phyloP scores from a whole-genome alignment of 2,113 vertebrate genomes.

The Peromyscus leucopus region DNA sequence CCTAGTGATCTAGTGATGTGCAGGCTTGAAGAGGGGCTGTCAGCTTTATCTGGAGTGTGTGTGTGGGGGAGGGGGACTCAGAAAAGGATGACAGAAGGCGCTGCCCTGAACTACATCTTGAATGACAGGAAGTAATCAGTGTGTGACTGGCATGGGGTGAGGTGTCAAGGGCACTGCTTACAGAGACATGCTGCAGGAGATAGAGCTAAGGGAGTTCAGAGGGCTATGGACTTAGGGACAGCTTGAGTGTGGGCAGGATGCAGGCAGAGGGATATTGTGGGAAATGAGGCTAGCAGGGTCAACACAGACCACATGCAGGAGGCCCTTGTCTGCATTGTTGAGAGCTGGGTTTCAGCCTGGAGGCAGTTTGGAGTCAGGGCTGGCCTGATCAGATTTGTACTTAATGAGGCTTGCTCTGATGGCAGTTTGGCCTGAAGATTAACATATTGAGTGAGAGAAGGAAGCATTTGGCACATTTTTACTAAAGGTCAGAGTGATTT shows the following conservation, averaged over 20 bases:
- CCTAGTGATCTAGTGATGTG: no score
- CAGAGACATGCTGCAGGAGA: not conserved
- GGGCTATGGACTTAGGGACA: not conserved
- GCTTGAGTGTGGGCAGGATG: not conserved
- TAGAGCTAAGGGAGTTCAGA: not conserved
- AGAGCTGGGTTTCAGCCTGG: not conserved
- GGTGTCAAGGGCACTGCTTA: not conserved
- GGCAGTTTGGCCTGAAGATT: conserved; percentile 67
- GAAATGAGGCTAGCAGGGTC: not conserved
- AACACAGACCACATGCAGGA: not conserved
- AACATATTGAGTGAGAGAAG: conserved; percentile 70
- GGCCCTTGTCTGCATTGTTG: not conserved
- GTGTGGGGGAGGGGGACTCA: not conserved
- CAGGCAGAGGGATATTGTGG: not conserved
- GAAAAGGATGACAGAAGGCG: not conserved
- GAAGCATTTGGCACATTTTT: conserved; percentile 59
- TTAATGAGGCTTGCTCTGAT: conserved; percentile 70
- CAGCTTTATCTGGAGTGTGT: not conserved
- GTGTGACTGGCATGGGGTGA: not conserved
- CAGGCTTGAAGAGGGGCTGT: not conserved
- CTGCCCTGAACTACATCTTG: not conserved
- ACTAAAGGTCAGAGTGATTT: conserved; percentile 80
- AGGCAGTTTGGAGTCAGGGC: not conserved
- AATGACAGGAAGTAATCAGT: conserved; percentile 28
- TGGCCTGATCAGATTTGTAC: conserved; percentile 26